phyloP scores from a whole-genome alignment of 2,888 invertebrate genomes.

The Drosophila paracracens region DNA sequence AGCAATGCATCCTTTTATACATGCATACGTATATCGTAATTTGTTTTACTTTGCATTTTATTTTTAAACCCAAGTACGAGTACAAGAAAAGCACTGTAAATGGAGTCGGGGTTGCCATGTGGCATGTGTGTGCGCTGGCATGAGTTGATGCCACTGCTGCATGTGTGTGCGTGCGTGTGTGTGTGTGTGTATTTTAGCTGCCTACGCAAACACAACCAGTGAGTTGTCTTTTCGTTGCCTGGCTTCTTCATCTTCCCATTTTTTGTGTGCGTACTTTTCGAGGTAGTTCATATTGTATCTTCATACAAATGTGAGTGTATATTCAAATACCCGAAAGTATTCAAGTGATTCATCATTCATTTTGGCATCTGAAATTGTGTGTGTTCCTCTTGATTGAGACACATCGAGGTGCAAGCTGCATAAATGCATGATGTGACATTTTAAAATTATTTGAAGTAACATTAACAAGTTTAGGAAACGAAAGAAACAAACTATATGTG shows the following conservation, averaged over 20 bases:
- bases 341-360: constrained; percentile 54
- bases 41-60: constrained; percentile 70
- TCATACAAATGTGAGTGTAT: constrained; percentile 11
- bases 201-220: constrained; percentile 55
- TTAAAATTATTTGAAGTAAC: constrained; percentile 18
- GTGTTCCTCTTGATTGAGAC: constrained; percentile 40
- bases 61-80: constrained; percentile 61
- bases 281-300: constrained; percentile 9
- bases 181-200: constrained; percentile 20
- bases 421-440: constrained; percentile 24
- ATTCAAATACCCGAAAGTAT: constrained; percentile 11
- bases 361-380: constrained; percentile 14
- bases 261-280: constrained; percentile 17
- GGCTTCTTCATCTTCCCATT: constrained; percentile 1
- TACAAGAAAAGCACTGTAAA: constrained; percentile 28
- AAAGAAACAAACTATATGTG: too few relatives aligned
- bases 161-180: background rate
- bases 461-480: background rate
- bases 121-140: constrained; percentile 22
- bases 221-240: constrained; percentile 33
- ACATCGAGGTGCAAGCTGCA: constrained; percentile 10
- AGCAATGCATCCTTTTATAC: constrained; percentile 72
- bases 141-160: constrained; percentile 28
- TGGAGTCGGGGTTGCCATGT: constrained; percentile 45
- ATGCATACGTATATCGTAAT: constrained; percentile 40